Conservation (phyloP, 2,888 invertebrate species). For the Catocala nupta region DNA sequence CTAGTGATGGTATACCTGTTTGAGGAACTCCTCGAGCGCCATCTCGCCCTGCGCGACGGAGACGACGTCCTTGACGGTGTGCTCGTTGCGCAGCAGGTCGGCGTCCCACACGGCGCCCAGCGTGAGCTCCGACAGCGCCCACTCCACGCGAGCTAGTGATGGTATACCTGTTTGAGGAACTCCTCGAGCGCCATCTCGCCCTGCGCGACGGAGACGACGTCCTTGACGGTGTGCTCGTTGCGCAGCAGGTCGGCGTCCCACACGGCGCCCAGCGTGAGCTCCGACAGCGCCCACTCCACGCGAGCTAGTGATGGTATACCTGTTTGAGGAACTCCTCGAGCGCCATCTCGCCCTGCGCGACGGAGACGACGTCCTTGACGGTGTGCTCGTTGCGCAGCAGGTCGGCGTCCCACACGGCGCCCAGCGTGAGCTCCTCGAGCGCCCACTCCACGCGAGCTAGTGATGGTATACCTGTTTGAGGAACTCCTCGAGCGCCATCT, state of each 20-base stretch:
- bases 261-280: constrained; percentile 97
- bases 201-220: constrained; percentile 98
- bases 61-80: constrained; percentile 97
- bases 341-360: constrained; percentile 99
- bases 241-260: constrained; percentile 99
- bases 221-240: constrained; percentile 97
- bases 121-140: constrained; percentile 98
- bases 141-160: constrained; percentile 95
- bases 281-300: constrained; percentile 98
- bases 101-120: constrained; percentile 99
- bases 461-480: constrained; percentile 93
- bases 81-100: constrained; percentile 97
- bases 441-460: constrained; percentile 99
- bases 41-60: constrained; percentile 99
- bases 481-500: constrained; percentile 99
- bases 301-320: constrained; percentile 88
- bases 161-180: constrained; percentile 96
- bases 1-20: constrained; percentile 92
- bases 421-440: constrained; percentile 96
- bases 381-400: constrained; percentile 97
- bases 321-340: constrained; percentile 99
- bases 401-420: constrained; percentile 99
- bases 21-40: constrained; percentile 99
- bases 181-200: constrained; percentile 99
- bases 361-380: constrained; percentile 98